phyloP scores from a whole-genome alignment of 2,797 vertebrate species.

The Toxotes lorentzi region DNA sequence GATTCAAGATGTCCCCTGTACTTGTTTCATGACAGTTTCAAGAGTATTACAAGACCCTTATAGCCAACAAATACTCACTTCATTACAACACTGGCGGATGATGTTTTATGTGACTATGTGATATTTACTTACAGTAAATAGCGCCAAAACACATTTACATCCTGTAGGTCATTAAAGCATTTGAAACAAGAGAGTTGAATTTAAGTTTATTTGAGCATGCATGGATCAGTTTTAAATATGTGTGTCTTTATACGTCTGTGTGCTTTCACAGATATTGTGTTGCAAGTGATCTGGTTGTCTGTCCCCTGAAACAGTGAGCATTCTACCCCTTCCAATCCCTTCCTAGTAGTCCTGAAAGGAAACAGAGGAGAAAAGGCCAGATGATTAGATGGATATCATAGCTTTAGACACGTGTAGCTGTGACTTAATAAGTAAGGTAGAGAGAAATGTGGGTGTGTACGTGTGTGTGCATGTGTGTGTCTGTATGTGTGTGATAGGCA shows the following conservation, averaged over 20 bases:
- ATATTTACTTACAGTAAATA: constrained; percentile 3
- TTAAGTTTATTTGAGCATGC: neutral
- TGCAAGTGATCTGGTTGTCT: constrained; percentile 65
- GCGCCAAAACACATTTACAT: neutral
- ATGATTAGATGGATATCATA: constrained; percentile 75
- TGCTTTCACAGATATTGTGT: constrained; percentile 66
- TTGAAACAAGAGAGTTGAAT: neutral
- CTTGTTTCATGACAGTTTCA: neutral
- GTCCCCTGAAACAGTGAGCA: constrained; percentile 63
- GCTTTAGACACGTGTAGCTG: constrained; percentile 73
- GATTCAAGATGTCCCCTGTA: neutral
- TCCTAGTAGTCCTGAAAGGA: constrained; percentile 46
- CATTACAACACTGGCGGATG: neutral
- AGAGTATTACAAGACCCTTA: neutral
- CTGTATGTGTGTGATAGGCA: constrained; percentile 21
- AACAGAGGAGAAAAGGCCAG: constrained; percentile 63
- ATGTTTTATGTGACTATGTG: neutral
- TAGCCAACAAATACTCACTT: neutral
- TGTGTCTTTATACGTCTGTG: neutral
- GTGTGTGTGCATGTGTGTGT: constrained; percentile 25
- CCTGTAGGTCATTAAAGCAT: neutral
- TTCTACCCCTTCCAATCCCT: constrained; percentile 17
- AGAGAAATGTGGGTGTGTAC: constrained; percentile 1
- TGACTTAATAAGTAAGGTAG: constrained; percentile 73
- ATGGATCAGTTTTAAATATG: neutral